Conservation (phyloP, 2,888 invertebrate genomes). For the Prosapia bicincta region DNA sequence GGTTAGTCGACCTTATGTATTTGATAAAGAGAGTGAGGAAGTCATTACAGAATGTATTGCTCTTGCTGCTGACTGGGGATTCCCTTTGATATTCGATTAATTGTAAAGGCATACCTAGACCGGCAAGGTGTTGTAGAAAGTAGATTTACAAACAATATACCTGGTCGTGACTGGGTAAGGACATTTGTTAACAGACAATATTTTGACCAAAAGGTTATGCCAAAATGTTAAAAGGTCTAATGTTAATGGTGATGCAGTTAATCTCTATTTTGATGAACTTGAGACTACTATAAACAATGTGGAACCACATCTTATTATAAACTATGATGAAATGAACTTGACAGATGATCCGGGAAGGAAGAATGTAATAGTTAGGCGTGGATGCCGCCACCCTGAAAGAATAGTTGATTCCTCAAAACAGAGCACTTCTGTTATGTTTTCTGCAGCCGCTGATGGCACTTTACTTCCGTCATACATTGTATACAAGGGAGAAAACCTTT, state of each 20-base stretch:
- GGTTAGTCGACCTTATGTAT: conserved; percentile 24
- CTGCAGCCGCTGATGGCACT: conserved; percentile 41
- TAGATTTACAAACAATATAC: conserved; percentile 26
- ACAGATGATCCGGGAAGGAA: too few relatives aligned
- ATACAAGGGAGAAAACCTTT: conserved; percentile 43
- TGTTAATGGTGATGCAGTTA: conserved; percentile 26
- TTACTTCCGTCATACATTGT: conserved; percentile 42
- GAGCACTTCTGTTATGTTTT: conserved; percentile 44
- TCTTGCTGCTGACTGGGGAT: too few relatives aligned
- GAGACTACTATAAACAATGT: conserved; percentile 29
- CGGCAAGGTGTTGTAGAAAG: conserved; percentile 3
- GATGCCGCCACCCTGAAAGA: too few relatives aligned
- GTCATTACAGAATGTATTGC: conserved; percentile 20
- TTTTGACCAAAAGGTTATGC: conserved; percentile 23
- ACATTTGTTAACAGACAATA: conserved; percentile 25
- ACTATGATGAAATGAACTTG: too few relatives aligned
- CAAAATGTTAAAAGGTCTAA: conserved; percentile 30
- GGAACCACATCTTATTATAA: conserved; percentile 25
- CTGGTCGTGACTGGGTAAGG: conserved; percentile 20
- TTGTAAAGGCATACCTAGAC: conserved; percentile 27
- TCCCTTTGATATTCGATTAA: conserved; percentile 30
- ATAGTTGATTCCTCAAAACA: too few relatives aligned
- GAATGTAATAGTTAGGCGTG: too few relatives aligned
- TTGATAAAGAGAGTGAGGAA: conserved; percentile 16
- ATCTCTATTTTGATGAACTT: conserved; percentile 37